phyloP scores from a whole-genome alignment of 2,113 vertebrate species.

The Rhea americana region DNA sequence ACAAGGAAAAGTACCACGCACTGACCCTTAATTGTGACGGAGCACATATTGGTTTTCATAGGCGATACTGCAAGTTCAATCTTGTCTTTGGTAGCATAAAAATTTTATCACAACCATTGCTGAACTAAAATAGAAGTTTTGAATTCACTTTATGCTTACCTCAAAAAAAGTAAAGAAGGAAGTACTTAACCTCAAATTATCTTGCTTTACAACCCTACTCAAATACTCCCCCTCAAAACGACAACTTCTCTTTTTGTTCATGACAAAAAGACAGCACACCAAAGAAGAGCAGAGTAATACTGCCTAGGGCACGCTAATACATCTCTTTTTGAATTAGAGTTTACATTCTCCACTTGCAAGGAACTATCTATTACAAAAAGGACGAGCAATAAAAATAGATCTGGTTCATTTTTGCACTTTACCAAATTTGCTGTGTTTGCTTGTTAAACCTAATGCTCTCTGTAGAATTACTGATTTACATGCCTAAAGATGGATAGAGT shows the following conservation, averaged over 20 bases:
- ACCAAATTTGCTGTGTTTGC: not conserved
- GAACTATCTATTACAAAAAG: not conserved
- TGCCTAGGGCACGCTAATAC: not conserved
- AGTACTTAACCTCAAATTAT: not conserved
- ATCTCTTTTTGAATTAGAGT: not conserved
- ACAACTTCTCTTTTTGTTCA: not conserved
- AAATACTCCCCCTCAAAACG: not conserved
- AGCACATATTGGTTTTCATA: not conserved
- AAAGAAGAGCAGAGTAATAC: not conserved
- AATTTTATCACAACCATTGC: not conserved
- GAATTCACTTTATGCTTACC: not conserved
- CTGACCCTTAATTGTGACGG: not conserved
- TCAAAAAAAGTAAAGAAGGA: too few species aligned
- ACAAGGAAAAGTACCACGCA: not conserved
- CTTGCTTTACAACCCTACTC: not conserved
- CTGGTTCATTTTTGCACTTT: not conserved
- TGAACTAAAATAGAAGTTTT: not conserved
- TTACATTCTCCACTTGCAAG: not conserved
- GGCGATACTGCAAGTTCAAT: too few species aligned
- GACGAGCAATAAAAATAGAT: not conserved
- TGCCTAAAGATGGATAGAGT: not conserved
- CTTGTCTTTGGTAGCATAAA: not conserved
- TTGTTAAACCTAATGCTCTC: not conserved
- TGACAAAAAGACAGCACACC: not conserved
- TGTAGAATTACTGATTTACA: not conserved